phyloP scores from a whole-genome alignment of 2,888 invertebrate species.

The Zhengitettix transpicula region DNA sequence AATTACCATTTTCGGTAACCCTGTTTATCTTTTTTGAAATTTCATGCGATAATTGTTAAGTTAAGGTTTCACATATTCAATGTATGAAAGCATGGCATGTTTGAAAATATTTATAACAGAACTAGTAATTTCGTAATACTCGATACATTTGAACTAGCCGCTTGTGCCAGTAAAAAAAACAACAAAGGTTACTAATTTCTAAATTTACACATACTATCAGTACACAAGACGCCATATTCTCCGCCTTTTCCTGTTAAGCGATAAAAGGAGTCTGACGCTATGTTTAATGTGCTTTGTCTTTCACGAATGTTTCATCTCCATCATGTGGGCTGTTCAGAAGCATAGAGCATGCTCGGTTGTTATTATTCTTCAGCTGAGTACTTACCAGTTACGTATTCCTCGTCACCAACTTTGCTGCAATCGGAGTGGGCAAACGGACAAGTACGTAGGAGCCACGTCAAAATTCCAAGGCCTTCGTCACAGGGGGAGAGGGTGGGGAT shows the following conservation, averaged over 20 bases:
- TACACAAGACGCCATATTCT: conserved; percentile 31
- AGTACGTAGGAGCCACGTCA: conserved; percentile 89
- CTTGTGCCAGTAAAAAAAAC: conserved; percentile 2
- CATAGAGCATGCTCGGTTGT: conserved; percentile 34
- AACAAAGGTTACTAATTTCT: conserved; percentile 14
- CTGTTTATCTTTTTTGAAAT: too few relatives aligned
- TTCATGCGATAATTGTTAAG: too few relatives aligned
- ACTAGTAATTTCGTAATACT: too few relatives aligned
- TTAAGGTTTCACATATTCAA: too few relatives aligned
- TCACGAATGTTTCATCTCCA: too few relatives aligned
- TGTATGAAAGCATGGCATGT: too few relatives aligned
- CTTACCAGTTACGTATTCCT: conserved; percentile 89
- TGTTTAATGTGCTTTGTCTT: too few relatives aligned
- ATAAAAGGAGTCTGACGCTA: conserved; percentile 21
- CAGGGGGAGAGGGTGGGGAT: conserved; percentile 58
- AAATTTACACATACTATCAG: conserved; percentile 23
- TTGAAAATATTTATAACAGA: too few relatives aligned
- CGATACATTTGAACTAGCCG: too few relatives aligned
- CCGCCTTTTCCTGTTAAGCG: conserved; percentile 26
- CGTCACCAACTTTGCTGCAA: conserved; percentile 87
- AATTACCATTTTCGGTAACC: too few relatives aligned
- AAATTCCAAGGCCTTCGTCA: conserved; percentile 73
- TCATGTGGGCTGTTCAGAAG: not conserved
- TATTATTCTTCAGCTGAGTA: conserved; percentile 47
- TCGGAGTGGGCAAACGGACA: conserved; percentile 84